These are phyloP conservation scores for Glyptemys insculpta DNA, from an alignment of 2,797 vertebrate species.

Conservation along the genomic window DNA sequence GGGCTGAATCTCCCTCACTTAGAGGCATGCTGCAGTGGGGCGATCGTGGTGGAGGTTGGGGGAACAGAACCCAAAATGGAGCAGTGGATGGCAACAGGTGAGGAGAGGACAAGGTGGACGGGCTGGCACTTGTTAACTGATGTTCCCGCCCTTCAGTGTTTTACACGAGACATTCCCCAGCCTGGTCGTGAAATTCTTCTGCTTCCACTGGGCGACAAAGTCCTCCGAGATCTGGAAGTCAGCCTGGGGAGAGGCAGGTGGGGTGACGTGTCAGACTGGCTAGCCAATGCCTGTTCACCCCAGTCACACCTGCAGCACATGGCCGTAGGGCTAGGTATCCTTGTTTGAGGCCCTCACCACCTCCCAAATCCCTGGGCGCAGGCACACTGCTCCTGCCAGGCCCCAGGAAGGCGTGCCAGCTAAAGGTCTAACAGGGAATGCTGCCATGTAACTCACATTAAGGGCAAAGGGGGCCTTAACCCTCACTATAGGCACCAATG, in stretches of 20 bases:
- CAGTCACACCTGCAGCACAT: neutral
- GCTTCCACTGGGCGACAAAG: slow-evolving; percentile 93
- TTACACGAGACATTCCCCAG: slow-evolving; percentile 93
- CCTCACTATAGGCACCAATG: neutral
- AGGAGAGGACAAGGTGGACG: neutral
- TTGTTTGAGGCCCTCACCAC: neutral
- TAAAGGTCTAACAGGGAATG: neutral
- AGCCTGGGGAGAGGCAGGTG: slow-evolving; percentile 77
- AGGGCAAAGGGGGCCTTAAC: neutral
- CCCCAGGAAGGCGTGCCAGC: neutral
- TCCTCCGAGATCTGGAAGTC: slow-evolving; percentile 91
- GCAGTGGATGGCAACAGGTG: slow-evolving; percentile 1
- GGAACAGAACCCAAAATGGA: neutral
- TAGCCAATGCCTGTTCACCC: neutral
- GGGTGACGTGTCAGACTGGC: neutral
- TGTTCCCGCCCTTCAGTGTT: slow-evolving; percentile 93
- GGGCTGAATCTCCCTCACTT: no score
- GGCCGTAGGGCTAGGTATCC: neutral
- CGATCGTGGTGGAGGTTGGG: neutral
- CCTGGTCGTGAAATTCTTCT: slow-evolving; percentile 92
- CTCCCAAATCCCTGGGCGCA: neutral
- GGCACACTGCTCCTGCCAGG: neutral
- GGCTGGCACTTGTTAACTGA: slow-evolving; percentile 85
- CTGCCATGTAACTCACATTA: neutral
- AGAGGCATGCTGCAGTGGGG: neutral